phyloP scores from a whole-genome alignment of 1,140 invertebrate genomes.

The Sycobia sp. region DNA sequence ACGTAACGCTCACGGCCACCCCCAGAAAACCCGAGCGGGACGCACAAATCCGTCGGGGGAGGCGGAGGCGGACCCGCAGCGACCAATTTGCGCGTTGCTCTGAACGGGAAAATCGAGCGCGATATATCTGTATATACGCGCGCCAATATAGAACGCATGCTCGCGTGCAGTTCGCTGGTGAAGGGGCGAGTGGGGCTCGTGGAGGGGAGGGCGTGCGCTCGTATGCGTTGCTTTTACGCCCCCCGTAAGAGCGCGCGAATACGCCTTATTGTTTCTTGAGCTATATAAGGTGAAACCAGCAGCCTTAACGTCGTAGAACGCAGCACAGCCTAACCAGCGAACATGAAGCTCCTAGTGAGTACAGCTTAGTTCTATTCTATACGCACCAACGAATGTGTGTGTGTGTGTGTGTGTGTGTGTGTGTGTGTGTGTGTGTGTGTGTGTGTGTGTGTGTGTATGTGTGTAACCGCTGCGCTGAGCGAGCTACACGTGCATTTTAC shows the following conservation, averaged over 20 bases:
- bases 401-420: too few relatives aligned
- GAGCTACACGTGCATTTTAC: too few relatives aligned
- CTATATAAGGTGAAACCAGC: slow-evolving; percentile 50
- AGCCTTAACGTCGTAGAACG: slow-evolving; percentile 44
- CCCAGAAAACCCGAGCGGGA: too few relatives aligned
- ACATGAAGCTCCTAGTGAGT: slow-evolving; percentile 55
- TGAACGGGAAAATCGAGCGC: slow-evolving; percentile 25
- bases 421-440: too few relatives aligned
- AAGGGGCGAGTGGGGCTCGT: background rate
- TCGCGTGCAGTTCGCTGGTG: slow-evolving; percentile 25
- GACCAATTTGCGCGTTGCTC: slow-evolving; percentile 29
- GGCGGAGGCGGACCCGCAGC: too few relatives aligned
- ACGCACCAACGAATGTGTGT: too few relatives aligned
- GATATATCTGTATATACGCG: slow-evolving; percentile 7
- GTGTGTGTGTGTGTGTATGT: too few relatives aligned
- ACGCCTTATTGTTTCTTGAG: slow-evolving; percentile 43
- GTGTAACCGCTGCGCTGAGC: too few relatives aligned
- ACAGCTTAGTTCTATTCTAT: too few relatives aligned
- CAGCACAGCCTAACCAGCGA: slow-evolving; percentile 42
- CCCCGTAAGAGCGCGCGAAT: slow-evolving; percentile 33
- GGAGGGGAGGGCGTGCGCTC: slow-evolving; percentile 14
- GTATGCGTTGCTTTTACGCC: slow-evolving; percentile 26
- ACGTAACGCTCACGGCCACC: too few relatives aligned
- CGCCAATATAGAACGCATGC: background rate
- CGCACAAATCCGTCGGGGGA: too few relatives aligned